These are phyloP conservation scores for Mohoua ochrocephala DNA, from an alignment of 2,113 vertebrate species.

Conservation along the genomic window DNA sequence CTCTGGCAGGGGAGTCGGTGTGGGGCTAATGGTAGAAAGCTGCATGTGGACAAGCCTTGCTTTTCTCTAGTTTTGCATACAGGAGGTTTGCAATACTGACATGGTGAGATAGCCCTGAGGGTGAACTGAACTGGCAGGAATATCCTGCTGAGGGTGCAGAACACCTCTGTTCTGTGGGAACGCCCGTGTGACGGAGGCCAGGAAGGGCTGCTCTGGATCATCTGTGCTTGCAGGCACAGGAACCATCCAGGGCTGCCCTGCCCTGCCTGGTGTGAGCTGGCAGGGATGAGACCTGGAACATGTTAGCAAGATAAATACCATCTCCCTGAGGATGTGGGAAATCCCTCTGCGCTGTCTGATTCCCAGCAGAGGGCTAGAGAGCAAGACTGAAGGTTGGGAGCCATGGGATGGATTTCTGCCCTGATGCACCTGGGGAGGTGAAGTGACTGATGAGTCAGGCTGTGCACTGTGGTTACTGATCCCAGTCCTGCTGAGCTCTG, in stretches of 20 bases:
- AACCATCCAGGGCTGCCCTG: neutral
- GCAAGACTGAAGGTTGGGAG: neutral
- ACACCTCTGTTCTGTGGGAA: neutral
- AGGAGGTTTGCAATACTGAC: neutral
- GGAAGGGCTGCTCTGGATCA: neutral
- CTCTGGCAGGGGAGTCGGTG: neutral
- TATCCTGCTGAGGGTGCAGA: neutral
- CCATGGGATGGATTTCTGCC: neutral
- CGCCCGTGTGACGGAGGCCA: rapidly evolving
- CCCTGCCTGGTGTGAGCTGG: neutral
- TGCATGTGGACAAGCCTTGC: neutral
- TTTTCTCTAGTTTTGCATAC: neutral
- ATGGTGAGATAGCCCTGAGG: neutral
- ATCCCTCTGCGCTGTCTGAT: neutral
- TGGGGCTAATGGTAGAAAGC: neutral
- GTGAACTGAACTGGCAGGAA: neutral
- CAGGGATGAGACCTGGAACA: neutral
- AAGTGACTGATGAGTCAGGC: neutral
- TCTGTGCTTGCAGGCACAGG: neutral
- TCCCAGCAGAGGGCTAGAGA: neutral
- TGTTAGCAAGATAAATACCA: neutral
- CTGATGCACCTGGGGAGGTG: neutral
- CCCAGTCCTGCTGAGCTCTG: neutral
- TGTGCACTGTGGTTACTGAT: neutral
- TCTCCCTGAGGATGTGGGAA: neutral